These are phyloP conservation scores for Agelas oroides DNA, from an alignment of 37 sponge, comb jelly and placozoan genomes.

Conservation along the genomic window DNA sequence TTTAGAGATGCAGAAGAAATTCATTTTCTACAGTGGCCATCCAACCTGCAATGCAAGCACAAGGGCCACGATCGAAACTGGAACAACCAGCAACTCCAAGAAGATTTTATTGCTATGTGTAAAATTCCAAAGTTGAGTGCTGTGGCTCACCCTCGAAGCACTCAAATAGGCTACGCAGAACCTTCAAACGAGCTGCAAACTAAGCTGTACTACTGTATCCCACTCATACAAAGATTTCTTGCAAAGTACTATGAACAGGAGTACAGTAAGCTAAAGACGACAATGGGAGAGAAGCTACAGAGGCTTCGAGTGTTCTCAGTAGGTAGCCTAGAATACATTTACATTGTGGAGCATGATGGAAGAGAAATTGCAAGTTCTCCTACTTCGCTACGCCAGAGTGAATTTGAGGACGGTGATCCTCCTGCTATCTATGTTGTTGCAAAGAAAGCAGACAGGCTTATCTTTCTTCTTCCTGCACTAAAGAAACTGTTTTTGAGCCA, in stretches of 20 bases:
- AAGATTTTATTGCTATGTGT: constrained; percentile 17
- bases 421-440: constrained; percentile 31
- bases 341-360: constrained; percentile 25
- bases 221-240: constrained; percentile 43
- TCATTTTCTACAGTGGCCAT: constrained; percentile 54
- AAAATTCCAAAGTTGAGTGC: constrained; percentile 39
- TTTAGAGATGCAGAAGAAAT: constrained; percentile 25
- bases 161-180: neutral
- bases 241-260: neutral
- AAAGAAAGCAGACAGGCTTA: constrained; percentile 11
- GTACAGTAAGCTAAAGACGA: neutral
- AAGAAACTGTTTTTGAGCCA: constrained; percentile 18
- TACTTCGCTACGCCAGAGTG: neutral
- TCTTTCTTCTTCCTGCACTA: constrained; percentile 4
- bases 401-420: constrained; percentile 15
- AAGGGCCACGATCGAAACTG: too few relatives aligned
- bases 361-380: neutral
- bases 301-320: constrained; percentile 36
- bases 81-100: neutral
- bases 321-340: neutral
- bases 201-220: constrained; percentile 3
- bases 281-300: constrained; percentile 4
- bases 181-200: constrained; percentile 22
- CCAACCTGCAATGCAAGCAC: neutral
- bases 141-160: neutral